Conservation (phyloP, 2,888 invertebrate species). For the Halictus ligatus region DNA sequence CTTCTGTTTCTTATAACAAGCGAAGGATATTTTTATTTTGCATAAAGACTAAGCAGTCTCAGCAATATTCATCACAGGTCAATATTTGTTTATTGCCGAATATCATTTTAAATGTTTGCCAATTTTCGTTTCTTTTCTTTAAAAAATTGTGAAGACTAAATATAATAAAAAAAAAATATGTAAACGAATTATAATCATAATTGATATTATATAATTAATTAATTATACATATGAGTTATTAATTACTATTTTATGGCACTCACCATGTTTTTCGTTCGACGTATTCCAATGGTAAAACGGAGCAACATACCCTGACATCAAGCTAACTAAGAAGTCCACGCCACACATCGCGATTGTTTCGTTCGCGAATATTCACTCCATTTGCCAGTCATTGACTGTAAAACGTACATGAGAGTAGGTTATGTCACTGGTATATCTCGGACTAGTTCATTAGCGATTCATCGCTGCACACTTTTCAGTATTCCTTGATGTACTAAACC, state of each 20-base stretch:
- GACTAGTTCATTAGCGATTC: not conserved
- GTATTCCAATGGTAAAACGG: not conserved
- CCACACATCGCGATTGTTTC: not conserved
- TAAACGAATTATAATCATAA: not conserved
- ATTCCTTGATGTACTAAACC: not conserved
- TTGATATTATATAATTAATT: no score
- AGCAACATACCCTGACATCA: not conserved
- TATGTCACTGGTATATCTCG: not conserved
- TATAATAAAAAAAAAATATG: not conserved
- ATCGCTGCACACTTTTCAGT: not conserved
- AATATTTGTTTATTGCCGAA: not conserved
- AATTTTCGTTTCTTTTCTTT: not conserved
- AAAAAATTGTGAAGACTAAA: not conserved
- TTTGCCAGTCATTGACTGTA: no score
- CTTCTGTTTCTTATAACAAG: no score
- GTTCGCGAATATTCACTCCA: no score
- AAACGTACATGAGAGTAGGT: not conserved
- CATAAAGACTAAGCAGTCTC: not conserved
- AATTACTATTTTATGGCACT: not conserved
- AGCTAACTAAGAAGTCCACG: not conserved
- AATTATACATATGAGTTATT: not conserved
- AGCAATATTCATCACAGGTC: not conserved
- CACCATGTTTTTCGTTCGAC: not conserved
- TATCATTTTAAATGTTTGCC: not conserved
- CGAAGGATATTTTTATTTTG: not conserved